Conservation (phyloP, 1,140 invertebrate genomes). For the Planococcus citri region DNA sequence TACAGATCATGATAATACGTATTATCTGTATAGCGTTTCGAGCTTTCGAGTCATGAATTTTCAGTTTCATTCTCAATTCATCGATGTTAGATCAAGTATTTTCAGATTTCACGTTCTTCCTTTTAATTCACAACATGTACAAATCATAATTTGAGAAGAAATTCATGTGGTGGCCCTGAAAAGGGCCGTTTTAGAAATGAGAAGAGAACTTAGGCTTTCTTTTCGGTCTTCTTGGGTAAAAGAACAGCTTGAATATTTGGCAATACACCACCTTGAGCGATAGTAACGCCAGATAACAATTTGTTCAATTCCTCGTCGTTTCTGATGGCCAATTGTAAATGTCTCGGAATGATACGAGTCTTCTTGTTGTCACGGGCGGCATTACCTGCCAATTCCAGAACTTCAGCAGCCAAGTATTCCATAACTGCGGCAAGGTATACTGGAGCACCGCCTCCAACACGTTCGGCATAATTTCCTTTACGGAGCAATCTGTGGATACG, state of each 20-base stretch:
- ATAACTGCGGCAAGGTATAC: slow-evolving; percentile 55
- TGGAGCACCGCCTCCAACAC: slow-evolving; percentile 52
- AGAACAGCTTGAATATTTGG: slow-evolving; percentile 64
- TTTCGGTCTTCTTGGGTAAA: slow-evolving; percentile 49
- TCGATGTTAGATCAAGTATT: no score
- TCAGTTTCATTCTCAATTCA: no score
- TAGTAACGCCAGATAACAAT: slow-evolving; percentile 64
- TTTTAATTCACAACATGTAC: no score
- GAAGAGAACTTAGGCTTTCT: slow-evolving; percentile 22
- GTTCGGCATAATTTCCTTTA: slow-evolving; percentile 58
- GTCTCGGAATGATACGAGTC: slow-evolving; percentile 55
- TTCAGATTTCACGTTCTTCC: no score
- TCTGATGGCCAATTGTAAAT: slow-evolving; percentile 59
- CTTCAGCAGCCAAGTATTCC: slow-evolving; percentile 51
- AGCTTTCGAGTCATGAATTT: no score
- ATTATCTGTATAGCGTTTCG: no score
- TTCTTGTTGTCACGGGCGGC: slow-evolving; percentile 50
- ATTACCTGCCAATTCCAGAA: slow-evolving; percentile 42
- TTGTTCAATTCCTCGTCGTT: slow-evolving; percentile 72
- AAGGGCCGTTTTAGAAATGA: slow-evolving; percentile 22
- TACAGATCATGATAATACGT: no score
- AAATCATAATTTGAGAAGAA: neutral
- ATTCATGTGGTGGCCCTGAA: slow-evolving; percentile 22
- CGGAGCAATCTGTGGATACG: slow-evolving; percentile 53
- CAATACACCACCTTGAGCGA: slow-evolving; percentile 70